Evolutionary conservation across 1,140 invertebrate genomes (phyloP).

Genomic region (Trichonephila clavata): DNA sequence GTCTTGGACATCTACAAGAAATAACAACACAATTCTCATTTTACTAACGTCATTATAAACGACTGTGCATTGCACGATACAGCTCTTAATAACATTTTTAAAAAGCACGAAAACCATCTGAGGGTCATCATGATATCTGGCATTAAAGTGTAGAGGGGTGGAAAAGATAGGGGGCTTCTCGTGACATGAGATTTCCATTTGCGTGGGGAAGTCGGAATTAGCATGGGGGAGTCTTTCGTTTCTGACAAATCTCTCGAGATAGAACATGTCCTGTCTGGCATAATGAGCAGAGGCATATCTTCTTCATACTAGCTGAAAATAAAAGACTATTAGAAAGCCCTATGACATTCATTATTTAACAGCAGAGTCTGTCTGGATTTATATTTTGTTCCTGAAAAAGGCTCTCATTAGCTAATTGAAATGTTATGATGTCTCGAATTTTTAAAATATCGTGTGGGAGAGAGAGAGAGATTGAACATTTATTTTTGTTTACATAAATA

Average conservation of each 20-base stretch:
- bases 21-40: too few species aligned
- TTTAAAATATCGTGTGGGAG: not conserved
- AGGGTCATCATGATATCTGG: not conserved
- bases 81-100: not conserved
- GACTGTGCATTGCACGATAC: not conserved
- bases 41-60: too few species aligned
- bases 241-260: constrained; percentile 19
- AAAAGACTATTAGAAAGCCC: not conserved
- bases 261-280: not conserved
- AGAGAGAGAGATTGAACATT: not conserved
- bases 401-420: not conserved
- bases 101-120: not conserved
- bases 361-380: not conserved
- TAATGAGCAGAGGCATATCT: constrained; percentile 6
- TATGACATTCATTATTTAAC: not conserved
- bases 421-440: not conserved
- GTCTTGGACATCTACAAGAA: too few species aligned
- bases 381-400: not conserved
- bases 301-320: not conserved
- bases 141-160: not conserved
- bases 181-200: constrained; percentile 18
- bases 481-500: too few species aligned
- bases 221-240: not conserved
- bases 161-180: not conserved
- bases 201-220: not conserved